A percentile compares a stretch with the other conserved stretches of the same genome.
phyloP scores from a whole-genome alignment of 2,888 invertebrate genomes.

The Sphaeridia pumilis region DNA sequence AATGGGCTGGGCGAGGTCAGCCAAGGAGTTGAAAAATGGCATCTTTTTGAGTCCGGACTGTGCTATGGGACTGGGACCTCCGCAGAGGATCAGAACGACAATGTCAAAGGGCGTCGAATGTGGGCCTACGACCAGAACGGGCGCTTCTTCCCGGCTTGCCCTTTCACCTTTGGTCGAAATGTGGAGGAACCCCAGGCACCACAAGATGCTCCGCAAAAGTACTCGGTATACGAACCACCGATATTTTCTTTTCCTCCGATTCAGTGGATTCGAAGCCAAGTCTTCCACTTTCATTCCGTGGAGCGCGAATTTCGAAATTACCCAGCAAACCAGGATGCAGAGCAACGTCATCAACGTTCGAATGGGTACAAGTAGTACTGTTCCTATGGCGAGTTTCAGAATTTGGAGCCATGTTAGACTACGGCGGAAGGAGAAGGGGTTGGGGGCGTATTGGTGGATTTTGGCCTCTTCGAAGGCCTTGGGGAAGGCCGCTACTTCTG shows the following conservation, averaged over 20 bases:
- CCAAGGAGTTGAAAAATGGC: conserved; percentile 86
- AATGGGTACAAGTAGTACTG: conserved; percentile 73
- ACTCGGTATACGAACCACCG: background rate
- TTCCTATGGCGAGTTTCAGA: conserved; percentile 72
- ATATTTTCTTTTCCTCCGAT: conserved; percentile 63
- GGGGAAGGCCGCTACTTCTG: too few species aligned
- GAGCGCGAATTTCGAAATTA: conserved; percentile 66
- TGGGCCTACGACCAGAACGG: conserved; percentile 74
- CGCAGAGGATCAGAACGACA: conserved; percentile 21
- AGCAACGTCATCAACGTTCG: conserved; percentile 64
- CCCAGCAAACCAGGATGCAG: conserved; percentile 69
- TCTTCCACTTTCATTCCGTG: conserved; percentile 64
- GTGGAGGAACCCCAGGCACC: conserved; percentile 51
- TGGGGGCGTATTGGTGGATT: too few species aligned
- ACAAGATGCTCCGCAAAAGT: background rate
- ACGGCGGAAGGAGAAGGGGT: too few species aligned
- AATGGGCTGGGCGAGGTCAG: conserved; percentile 87
- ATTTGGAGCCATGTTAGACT: too few species aligned
- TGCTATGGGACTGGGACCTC: conserved; percentile 74
- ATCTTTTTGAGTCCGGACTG: conserved; percentile 70
- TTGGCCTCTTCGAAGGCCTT: too few species aligned
- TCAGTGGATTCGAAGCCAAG: conserved; percentile 60
- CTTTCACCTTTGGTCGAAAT: too few species aligned
- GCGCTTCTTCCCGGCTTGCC: conserved; percentile 64
- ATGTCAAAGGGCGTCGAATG: conserved; percentile 80